Conservation (phyloP, 2,888 invertebrate genomes). For the Psylliodes chrysocephalus region DNA sequence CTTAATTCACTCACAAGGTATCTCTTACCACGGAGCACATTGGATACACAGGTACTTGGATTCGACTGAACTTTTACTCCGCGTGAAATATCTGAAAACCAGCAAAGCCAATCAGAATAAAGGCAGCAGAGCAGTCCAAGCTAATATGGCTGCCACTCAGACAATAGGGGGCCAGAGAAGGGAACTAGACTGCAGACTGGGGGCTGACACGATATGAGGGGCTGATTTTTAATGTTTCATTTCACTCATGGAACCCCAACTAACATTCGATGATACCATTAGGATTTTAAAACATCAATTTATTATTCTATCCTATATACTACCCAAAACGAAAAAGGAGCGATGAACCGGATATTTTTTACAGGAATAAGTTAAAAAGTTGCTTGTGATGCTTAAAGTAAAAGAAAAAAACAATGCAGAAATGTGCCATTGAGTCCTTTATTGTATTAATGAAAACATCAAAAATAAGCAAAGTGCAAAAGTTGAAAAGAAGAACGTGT, state of each 20-base stretch:
- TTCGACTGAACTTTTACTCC: slow-evolving; percentile 56
- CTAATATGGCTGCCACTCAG: slow-evolving; percentile 66
- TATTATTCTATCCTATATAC: too few relatives aligned
- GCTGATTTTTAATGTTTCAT: slow-evolving; percentile 52
- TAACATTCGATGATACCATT: slow-evolving; percentile 33
- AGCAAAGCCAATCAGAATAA: slow-evolving; percentile 65
- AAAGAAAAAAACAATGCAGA: too few relatives aligned
- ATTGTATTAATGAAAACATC: too few relatives aligned
- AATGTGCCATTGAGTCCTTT: too few relatives aligned
- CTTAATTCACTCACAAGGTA: slow-evolving; percentile 53
- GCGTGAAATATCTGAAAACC: slow-evolving; percentile 62
- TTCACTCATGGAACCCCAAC: slow-evolving; percentile 57
- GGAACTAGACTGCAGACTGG: slow-evolving; percentile 59
- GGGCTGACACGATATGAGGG: slow-evolving; percentile 55
- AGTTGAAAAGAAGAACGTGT: too few relatives aligned
- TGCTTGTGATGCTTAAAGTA: too few relatives aligned
- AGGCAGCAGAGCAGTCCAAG: slow-evolving; percentile 64
- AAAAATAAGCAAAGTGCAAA: too few relatives aligned
- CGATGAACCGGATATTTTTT: too few relatives aligned
- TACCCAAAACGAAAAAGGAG: too few relatives aligned
- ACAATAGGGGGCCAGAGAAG: slow-evolving; percentile 64
- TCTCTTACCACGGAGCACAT: slow-evolving; percentile 50
- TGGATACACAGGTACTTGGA: slow-evolving; percentile 53
- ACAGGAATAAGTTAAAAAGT: too few relatives aligned
- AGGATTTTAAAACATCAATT: neutral